A percentile compares a stretch with the other conserved stretches of the same genome.
Evolutionary conservation across 53 echinoderm and acorn worm species (phyloP).

Genomic region (Astropecten irregularis): DNA sequence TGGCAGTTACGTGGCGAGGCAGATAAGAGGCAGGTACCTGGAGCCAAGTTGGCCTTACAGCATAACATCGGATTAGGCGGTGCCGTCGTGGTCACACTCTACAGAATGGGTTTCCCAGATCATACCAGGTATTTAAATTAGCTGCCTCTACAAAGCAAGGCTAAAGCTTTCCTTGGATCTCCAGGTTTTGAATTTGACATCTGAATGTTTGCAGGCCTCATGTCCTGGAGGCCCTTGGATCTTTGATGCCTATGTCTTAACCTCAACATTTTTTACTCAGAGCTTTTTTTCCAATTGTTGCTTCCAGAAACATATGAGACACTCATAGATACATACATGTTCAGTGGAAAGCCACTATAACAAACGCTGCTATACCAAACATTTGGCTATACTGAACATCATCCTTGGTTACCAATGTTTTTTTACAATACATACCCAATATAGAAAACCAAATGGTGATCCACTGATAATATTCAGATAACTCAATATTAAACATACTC

Average conservation of each 20-base stretch:
- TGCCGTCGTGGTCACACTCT: constrained; percentile 84
- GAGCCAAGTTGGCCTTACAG: constrained; percentile 92
- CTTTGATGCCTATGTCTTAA: background rate
- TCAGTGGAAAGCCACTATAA: no score
- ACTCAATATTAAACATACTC: no score
- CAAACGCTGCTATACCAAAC: no score
- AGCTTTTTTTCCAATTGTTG: no score
- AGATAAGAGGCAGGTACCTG: constrained; percentile 84
- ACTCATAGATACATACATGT: no score
- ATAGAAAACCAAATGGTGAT: no score
- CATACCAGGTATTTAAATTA: background rate
- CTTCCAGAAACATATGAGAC: no score
- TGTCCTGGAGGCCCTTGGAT: background rate
- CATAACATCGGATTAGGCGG: constrained; percentile 98
- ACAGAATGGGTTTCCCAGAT: constrained; percentile 87
- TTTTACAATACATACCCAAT: no score
- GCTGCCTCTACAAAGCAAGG: background rate
- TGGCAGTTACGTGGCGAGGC: constrained; percentile 94
- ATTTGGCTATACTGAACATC: no score
- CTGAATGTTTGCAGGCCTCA: background rate
- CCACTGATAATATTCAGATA: no score
- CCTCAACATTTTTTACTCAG: no score
- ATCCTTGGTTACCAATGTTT: no score
- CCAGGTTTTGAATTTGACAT: background rate
- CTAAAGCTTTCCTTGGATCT: background rate